Evolutionary conservation across 2,888 invertebrate species (phyloP).

Genomic region (Scaptomyza polygonia): DNA sequence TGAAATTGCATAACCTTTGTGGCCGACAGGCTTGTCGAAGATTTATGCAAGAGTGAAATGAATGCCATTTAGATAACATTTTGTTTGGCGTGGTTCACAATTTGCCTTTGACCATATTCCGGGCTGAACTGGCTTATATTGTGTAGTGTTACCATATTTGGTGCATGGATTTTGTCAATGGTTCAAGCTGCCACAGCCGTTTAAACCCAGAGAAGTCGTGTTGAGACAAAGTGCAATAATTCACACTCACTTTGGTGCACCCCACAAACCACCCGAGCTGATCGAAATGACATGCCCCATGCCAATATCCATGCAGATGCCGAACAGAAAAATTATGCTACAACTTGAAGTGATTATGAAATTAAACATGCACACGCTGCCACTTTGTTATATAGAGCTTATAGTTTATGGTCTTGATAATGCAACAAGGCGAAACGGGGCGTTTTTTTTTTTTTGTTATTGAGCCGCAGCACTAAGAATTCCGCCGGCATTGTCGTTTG

Average conservation of each 20-base stretch:
- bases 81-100: slow-evolving; percentile 40
- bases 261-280: slow-evolving; percentile 33
- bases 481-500: slow-evolving; percentile 28
- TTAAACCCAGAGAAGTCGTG: slow-evolving; percentile 67
- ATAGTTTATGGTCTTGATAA: slow-evolving; percentile 69
- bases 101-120: slow-evolving; percentile 37
- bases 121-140: slow-evolving; percentile 1
- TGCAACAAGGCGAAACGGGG: slow-evolving; percentile 24
- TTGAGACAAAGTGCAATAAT: slow-evolving; percentile 76
- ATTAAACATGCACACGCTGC: slow-evolving; percentile 67
- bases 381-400: slow-evolving; percentile 41
- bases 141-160: slow-evolving; percentile 53
- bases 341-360: slow-evolving; percentile 63
- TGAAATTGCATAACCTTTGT: slow-evolving; percentile 38
- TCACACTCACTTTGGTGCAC: slow-evolving; percentile 73
- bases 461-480: slow-evolving; percentile 25
- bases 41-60: slow-evolving; percentile 73
- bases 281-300: slow-evolving; percentile 52
- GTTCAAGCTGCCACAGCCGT: too few relatives aligned
- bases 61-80: slow-evolving; percentile 73
- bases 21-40: slow-evolving; percentile 40
- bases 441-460: slow-evolving; percentile 30
- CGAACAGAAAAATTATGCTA: slow-evolving; percentile 46
- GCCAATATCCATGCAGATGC: slow-evolving; percentile 24
- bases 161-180: slow-evolving; percentile 56